phyloP scores from a whole-genome alignment of 2,888 invertebrate species.

The Acanthacorydalis orientalis region DNA sequence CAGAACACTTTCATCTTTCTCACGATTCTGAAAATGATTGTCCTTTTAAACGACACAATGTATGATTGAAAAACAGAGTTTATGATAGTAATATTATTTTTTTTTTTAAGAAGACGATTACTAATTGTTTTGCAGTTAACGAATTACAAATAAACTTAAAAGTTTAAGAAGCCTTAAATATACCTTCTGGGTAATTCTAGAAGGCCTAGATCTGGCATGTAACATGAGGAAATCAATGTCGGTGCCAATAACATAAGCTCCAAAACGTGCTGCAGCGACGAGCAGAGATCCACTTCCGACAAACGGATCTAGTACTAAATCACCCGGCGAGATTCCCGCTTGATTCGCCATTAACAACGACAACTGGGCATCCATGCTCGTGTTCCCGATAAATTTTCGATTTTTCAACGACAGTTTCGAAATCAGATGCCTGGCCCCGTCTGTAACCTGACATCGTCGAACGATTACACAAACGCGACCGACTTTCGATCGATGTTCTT shows the following conservation, averaged over 20 bases:
- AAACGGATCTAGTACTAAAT: constrained; percentile 86
- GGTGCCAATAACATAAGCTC: constrained; percentile 68
- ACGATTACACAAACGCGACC: constrained; percentile 5
- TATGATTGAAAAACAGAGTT: neutral
- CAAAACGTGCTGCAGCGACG: constrained; percentile 80
- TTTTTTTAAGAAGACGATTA: neutral
- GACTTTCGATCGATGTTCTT: constrained; percentile 12
- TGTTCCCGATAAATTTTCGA: constrained; percentile 93
- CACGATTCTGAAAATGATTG: constrained; percentile 33
- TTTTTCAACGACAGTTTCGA: constrained; percentile 69
- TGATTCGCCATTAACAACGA: constrained; percentile 93
- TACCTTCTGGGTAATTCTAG: constrained; percentile 61
- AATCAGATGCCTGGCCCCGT: constrained; percentile 72
- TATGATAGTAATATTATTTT: neutral
- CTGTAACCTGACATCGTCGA: constrained; percentile 43
- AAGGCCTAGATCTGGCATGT: constrained; percentile 70
- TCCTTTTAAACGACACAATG: neutral
- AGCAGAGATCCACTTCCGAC: constrained; percentile 71
- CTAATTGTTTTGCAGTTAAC: too few relatives aligned
- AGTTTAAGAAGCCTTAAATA: neutral
- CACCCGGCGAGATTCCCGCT: constrained; percentile 51
- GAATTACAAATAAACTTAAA: too few relatives aligned
- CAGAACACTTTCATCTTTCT: constrained; percentile 71
- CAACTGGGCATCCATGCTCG: constrained; percentile 94
- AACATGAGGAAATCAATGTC: constrained; percentile 93